These are phyloP conservation scores for Arrhamphus sclerolepis DNA, from an alignment of 2,797 vertebrate species.

Conservation along the genomic window DNA sequence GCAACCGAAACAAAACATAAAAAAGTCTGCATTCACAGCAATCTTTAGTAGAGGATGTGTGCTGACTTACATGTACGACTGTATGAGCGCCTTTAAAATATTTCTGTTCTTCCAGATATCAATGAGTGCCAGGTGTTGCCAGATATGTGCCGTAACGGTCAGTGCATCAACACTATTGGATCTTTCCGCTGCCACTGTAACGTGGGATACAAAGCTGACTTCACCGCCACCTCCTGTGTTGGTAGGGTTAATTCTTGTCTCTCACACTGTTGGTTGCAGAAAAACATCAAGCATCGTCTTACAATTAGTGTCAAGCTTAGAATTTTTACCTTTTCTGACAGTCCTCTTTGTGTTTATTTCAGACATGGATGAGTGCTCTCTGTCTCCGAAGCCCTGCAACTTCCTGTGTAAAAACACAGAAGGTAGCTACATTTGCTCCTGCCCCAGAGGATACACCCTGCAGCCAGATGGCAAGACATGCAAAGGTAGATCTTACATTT, in stretches of 20 bases:
- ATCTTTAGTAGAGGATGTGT: neutral
- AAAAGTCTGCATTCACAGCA: neutral
- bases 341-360: conserved; percentile 17
- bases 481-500: conserved; percentile 83
- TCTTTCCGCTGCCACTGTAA: conserved; percentile 93
- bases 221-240: conserved; percentile 84
- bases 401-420: conserved; percentile 97
- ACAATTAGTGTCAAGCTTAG: too few species aligned
- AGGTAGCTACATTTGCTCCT: conserved; percentile 94
- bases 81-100: neutral
- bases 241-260: conserved; percentile 76
- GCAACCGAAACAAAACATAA: neutral
- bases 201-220: conserved; percentile 86
- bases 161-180: conserved; percentile 92
- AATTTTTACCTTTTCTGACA: neutral
- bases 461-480: conserved; percentile 93
- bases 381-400: conserved; percentile 90
- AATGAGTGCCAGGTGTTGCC: conserved; percentile 91
- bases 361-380: conserved; percentile 92
- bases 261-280: neutral
- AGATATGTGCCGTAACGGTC: conserved; percentile 87
- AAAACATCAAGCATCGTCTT: neutral
- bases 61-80: too few species aligned
- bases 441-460: conserved; percentile 89
- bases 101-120: conserved; percentile 81